Percentiles rank a stretch among this genome's conserved stretches.
phyloP scores from a whole-genome alignment of 2,888 invertebrate species.

The Drosophila recens region DNA sequence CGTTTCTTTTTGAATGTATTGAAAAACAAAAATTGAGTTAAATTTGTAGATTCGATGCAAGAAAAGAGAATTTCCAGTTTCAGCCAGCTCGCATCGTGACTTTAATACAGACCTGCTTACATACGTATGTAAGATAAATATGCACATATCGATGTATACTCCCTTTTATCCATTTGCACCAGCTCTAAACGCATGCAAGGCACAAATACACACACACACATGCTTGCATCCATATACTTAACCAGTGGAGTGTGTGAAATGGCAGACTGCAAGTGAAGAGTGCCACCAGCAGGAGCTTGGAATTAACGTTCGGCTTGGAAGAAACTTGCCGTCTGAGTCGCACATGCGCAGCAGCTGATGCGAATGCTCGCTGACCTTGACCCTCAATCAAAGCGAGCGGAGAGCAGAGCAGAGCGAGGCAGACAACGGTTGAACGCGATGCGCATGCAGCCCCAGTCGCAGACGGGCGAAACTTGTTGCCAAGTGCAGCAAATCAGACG shows the following conservation, averaged over 20 bases:
- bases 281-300: conserved; percentile 11
- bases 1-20: background rate
- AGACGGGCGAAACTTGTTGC: conserved; percentile 66
- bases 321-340: conserved; percentile 41
- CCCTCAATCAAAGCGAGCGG: conserved; percentile 68
- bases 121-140: background rate
- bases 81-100: conserved; percentile 32
- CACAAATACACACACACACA: conserved; percentile 9
- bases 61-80: conserved; percentile 30
- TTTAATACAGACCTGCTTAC: conserved; percentile 6
- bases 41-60: background rate
- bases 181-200: background rate
- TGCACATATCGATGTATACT: background rate
- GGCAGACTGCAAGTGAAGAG: conserved; percentile 17
- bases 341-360: conserved; percentile 80
- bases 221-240: background rate
- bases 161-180: background rate
- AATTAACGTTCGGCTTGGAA: conserved; percentile 13
- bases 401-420: conserved; percentile 23
- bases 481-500: conserved; percentile 63
- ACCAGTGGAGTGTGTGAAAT: conserved; percentile 22
- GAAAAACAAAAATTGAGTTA: background rate
- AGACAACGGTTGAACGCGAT: conserved; percentile 38
- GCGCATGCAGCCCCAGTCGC: conserved; percentile 34
- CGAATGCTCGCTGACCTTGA: conserved; percentile 73